Percentiles rank a stretch among this genome's conserved stretches.
Conservation (phyloP, 2,797 vertebrate genomes). For the Cryptoprocta ferox region DNA sequence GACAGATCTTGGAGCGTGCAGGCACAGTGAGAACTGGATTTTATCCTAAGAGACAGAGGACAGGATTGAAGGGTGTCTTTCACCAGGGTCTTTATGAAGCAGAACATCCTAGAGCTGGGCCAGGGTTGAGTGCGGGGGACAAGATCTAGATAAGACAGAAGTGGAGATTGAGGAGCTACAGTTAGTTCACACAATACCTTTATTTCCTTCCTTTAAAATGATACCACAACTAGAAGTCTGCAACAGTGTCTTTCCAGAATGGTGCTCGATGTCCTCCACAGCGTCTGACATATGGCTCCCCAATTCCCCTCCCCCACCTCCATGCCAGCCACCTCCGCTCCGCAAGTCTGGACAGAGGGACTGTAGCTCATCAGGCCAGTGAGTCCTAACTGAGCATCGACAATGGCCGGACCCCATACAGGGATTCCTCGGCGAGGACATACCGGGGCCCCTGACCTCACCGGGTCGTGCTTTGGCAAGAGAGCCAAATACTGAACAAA, state of each 20-base stretch:
- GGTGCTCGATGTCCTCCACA: not conserved
- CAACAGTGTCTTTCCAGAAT: not conserved
- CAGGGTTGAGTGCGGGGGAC: not conserved
- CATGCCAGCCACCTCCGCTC: not conserved
- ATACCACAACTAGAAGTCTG: not conserved
- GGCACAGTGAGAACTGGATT: not conserved
- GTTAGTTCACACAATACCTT: not conserved
- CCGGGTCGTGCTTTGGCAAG: fast-evolving
- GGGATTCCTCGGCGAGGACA: not conserved
- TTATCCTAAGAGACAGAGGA: not conserved
- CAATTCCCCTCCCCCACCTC: not conserved
- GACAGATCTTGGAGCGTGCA: not conserved
- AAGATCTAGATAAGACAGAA: not conserved
- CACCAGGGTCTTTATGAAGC: not conserved
- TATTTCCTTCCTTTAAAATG: conserved; percentile 37
- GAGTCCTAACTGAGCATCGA: not conserved
- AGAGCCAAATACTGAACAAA: not conserved
- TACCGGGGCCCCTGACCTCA: not conserved
- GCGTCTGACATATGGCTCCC: not conserved
- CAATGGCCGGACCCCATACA: not conserved
- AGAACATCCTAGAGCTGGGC: not conserved
- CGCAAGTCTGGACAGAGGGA: not conserved
- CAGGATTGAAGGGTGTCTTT: not conserved
- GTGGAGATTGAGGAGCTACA: not conserved
- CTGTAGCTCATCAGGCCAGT: fast-evolving